A percentile compares a stretch with the other conserved stretches of the same genome.
phyloP scores from a whole-genome alignment of 2,113 vertebrate species.

The Engraulis encrasicolus region DNA sequence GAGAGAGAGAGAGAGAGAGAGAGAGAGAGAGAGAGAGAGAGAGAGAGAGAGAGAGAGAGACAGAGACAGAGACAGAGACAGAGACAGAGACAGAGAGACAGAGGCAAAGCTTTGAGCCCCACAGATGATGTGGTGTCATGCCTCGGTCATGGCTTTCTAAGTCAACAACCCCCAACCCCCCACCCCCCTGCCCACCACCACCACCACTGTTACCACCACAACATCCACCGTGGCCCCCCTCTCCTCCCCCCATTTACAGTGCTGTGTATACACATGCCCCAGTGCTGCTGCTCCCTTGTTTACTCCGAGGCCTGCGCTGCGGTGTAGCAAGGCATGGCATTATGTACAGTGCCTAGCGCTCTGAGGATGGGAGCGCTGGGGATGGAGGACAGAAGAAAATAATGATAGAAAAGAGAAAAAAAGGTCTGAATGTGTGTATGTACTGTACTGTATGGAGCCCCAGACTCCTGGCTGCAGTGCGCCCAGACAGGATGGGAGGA shows the following conservation, averaged over 20 bases:
- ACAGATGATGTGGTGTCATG: conserved; percentile 4
- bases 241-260: too few species aligned
- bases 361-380: background rate
- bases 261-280: background rate
- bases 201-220: too few species aligned
- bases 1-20: background rate
- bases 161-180: conserved; percentile 42
- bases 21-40: background rate
- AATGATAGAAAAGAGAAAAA: background rate
- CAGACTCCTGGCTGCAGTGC: conserved; percentile 13
- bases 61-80: too few species aligned
- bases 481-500: conserved; percentile 67
- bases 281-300: background rate
- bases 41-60: background rate
- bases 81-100: background rate
- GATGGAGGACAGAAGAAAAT: background rate
- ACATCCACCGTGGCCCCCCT: too few species aligned
- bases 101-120: background rate
- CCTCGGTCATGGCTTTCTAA: conserved; percentile 16
- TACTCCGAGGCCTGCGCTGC: background rate
- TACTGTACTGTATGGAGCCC: too few species aligned
- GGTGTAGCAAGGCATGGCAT: background rate
- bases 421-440: background rate
- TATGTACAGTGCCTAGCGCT: background rate
- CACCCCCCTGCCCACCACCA: conserved; percentile 33